Evolutionary conservation across 2,797 vertebrate species (phyloP).

Genomic region (Labeo calbasu): DNA sequence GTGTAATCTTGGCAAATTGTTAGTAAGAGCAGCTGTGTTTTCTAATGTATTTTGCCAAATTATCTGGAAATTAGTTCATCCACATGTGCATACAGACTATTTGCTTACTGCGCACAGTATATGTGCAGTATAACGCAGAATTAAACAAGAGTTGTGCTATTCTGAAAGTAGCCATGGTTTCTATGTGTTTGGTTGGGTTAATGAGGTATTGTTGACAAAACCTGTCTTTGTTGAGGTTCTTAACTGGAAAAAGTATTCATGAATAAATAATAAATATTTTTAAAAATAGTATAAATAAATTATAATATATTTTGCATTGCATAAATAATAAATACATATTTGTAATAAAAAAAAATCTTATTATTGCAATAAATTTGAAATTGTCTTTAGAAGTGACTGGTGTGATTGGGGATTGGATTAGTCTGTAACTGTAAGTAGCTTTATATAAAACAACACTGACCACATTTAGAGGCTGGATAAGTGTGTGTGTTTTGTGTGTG

Average conservation of each 20-base stretch:
- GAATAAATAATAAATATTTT: neutral
- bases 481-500: neutral
- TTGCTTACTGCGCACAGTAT: neutral
- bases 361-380: neutral
- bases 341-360: neutral
- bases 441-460: neutral
- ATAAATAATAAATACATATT: neutral
- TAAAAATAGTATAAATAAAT: neutral
- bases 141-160: neutral
- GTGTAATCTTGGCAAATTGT: neutral
- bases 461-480: neutral
- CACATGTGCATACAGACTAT: too few relatives aligned
- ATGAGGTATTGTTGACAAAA: too few relatives aligned
- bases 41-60: neutral
- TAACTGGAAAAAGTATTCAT: neutral
- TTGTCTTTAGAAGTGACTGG: neutral
- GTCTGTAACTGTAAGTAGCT: neutral
- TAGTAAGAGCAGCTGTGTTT: neutral
- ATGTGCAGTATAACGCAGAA: neutral
- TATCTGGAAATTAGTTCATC: too few relatives aligned
- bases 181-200: neutral
- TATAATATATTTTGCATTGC: neutral
- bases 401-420: neutral
- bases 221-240: neutral
- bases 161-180: neutral